Percentiles rank a stretch among this genome's conserved stretches.
phyloP scores from a whole-genome alignment of 1,140 invertebrate genomes.

The Drosophila yakuba region DNA sequence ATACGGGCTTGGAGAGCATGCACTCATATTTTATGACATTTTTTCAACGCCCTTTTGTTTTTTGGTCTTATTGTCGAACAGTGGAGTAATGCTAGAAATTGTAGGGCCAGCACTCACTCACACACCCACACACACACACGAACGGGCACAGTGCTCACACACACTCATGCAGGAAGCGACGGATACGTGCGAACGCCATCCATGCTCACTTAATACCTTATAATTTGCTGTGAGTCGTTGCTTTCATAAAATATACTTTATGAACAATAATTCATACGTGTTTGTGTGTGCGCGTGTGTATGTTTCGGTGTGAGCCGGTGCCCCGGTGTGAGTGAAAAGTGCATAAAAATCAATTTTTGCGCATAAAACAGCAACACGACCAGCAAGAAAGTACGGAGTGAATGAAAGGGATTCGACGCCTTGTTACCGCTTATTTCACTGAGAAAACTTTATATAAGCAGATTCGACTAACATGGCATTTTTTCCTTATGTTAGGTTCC shows the following conservation, averaged over 20 bases:
- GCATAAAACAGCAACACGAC: slow-evolving; percentile 66
- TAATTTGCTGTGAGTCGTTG: slow-evolving; percentile 81
- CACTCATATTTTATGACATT: slow-evolving; percentile 70
- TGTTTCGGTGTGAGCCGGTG: slow-evolving; percentile 28
- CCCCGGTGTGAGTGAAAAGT: slow-evolving; percentile 60
- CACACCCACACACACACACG: slow-evolving; percentile 1
- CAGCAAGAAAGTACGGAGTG: slow-evolving; percentile 19
- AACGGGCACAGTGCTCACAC: neutral
- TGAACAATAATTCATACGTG: slow-evolving; percentile 81
- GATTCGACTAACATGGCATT: too few species aligned
- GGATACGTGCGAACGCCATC: slow-evolving; percentile 68
- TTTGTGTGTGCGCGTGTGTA: slow-evolving; percentile 47
- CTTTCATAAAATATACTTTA: slow-evolving; percentile 83
- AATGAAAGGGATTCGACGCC: neutral
- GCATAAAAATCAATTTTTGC: slow-evolving; percentile 83
- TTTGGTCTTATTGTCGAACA: slow-evolving; percentile 29
- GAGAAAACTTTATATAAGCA: too few species aligned
- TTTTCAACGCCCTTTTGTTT: slow-evolving; percentile 24
- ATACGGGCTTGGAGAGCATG: slow-evolving; percentile 44
- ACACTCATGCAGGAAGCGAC: slow-evolving; percentile 12
- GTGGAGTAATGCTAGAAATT: slow-evolving; percentile 37
- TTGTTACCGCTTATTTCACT: too few species aligned
- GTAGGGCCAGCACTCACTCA: slow-evolving; percentile 31
- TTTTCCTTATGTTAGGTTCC: too few species aligned
- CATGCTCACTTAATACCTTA: slow-evolving; percentile 80